Percentiles rank a stretch among this genome's conserved stretches.
Conservation (phyloP, 2,888 invertebrate species). For the Falcaria lacertinaria region DNA sequence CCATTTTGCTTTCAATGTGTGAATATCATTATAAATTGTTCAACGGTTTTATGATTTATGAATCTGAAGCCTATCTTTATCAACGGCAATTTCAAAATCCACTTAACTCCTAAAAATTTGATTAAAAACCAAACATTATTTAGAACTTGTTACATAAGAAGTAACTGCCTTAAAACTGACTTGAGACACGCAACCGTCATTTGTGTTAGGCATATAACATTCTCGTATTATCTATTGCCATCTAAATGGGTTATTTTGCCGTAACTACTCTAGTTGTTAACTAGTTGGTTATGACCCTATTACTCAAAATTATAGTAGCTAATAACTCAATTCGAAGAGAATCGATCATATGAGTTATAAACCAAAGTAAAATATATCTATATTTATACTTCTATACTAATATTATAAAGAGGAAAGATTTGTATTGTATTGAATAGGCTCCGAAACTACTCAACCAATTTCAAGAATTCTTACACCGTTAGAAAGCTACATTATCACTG, state of each 20-base stretch:
- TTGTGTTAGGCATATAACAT: neutral
- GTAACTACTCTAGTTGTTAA: neutral
- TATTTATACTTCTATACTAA: no score
- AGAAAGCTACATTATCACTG: no score
- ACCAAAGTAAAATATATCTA: no score
- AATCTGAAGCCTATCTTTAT: no score
- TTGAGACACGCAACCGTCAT: neutral
- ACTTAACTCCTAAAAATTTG: neutral
- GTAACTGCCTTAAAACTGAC: neutral
- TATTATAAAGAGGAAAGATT: no score
- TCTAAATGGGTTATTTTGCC: neutral
- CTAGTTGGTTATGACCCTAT: neutral
- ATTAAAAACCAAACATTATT: constrained; percentile 5
- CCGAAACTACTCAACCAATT: no score
- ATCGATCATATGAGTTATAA: neutral
- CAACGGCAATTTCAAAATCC: no score
- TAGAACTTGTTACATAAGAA: constrained; percentile 4
- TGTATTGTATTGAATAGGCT: no score
- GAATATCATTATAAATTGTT: no score
- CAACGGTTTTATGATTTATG: no score
- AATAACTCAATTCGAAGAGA: neutral
- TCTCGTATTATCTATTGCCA: neutral
- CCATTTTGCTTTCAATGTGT: no score
- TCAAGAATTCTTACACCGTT: no score
- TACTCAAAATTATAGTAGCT: neutral